Evolutionary conservation across 1,140 invertebrate species (phyloP).

Genomic region (Hyposmocoma kahamanoa): DNA sequence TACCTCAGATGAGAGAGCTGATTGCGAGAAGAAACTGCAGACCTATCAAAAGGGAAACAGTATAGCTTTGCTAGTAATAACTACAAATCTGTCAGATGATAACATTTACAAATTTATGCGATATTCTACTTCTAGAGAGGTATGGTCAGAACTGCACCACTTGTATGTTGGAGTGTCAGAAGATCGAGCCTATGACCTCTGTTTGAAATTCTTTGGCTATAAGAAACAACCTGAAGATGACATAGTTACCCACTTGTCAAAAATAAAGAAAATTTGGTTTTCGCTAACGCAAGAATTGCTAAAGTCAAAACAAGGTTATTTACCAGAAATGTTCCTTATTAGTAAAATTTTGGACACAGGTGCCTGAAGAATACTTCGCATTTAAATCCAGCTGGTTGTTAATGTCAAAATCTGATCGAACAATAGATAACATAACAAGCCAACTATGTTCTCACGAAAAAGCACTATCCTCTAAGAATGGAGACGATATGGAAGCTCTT

Average conservation of each 20-base stretch:
- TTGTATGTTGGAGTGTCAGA: slow-evolving; percentile 20
- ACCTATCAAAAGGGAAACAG: too few species aligned
- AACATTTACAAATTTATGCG: slow-evolving; percentile 3
- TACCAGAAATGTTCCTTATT: slow-evolving; percentile 19
- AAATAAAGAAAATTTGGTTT: slow-evolving; percentile 14
- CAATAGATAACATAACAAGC: not conserved
- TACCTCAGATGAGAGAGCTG: too few species aligned
- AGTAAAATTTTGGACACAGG: slow-evolving; percentile 18
- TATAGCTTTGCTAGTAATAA: too few species aligned
- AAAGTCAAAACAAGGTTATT: slow-evolving; percentile 2
- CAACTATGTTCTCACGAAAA: not conserved
- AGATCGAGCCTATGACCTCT: slow-evolving; percentile 19
- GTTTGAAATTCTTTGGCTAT: slow-evolving; percentile 22
- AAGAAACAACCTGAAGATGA: slow-evolving; percentile 12
- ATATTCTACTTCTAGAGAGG: slow-evolving; percentile 1
- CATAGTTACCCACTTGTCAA: slow-evolving; percentile 13
- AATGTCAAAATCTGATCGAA: not conserved
- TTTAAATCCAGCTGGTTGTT: slow-evolving; percentile 20
- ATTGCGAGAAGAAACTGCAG: too few species aligned
- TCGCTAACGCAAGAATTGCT: slow-evolving; percentile 7
- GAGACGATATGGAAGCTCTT: not conserved
- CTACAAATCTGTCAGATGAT: too few species aligned
- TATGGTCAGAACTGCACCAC: slow-evolving; percentile 19
- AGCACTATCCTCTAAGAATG: not conserved
- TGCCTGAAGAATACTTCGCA: slow-evolving; percentile 11